These are phyloP conservation scores for Nymphalis polychloros DNA, from an alignment of 2,888 invertebrate species.

Conservation along the genomic window DNA sequence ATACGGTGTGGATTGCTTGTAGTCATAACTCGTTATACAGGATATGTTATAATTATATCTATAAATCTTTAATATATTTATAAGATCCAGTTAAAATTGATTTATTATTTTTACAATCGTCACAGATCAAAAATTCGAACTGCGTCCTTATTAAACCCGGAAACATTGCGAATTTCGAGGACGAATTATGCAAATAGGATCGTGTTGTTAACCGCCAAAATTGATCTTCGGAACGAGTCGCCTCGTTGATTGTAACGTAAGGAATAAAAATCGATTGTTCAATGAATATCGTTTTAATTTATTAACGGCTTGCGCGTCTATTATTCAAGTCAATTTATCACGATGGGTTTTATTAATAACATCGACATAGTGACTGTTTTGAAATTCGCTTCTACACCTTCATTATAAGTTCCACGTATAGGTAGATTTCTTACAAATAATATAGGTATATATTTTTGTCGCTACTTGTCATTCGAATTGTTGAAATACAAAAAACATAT, in stretches of 20 bases:
- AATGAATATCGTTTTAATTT: slow-evolving; percentile 15
- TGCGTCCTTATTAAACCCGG: slow-evolving; percentile 29
- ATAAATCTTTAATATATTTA: slow-evolving; percentile 3
- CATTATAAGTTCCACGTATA: too few relatives aligned
- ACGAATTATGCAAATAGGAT: slow-evolving; percentile 30
- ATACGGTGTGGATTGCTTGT: not conserved
- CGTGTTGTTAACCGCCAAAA: slow-evolving; percentile 35
- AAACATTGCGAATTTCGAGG: slow-evolving; percentile 30
- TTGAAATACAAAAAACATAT: too few relatives aligned
- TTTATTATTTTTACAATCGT: not conserved
- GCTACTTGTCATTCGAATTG: too few relatives aligned
- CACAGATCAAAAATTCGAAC: slow-evolving; percentile 2
- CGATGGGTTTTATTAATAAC: slow-evolving; percentile 4
- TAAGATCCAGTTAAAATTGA: not conserved
- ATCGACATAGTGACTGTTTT: too few relatives aligned
- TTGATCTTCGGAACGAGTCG: slow-evolving; percentile 19
- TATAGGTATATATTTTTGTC: too few relatives aligned
- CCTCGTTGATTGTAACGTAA: slow-evolving; percentile 4
- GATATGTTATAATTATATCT: not conserved
- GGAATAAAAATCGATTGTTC: slow-evolving; percentile 2
- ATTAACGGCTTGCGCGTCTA: slow-evolving; percentile 6
- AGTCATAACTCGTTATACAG: slow-evolving; percentile 4
- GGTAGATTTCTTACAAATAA: too few relatives aligned
- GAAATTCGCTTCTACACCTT: too few relatives aligned
- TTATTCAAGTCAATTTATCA: slow-evolving; percentile 2